Evolutionary conservation across 2,888 invertebrate genomes (phyloP), one percentile per base, ranked within the genome.

Genomic region (Phyllotreta striolata): DNA sequence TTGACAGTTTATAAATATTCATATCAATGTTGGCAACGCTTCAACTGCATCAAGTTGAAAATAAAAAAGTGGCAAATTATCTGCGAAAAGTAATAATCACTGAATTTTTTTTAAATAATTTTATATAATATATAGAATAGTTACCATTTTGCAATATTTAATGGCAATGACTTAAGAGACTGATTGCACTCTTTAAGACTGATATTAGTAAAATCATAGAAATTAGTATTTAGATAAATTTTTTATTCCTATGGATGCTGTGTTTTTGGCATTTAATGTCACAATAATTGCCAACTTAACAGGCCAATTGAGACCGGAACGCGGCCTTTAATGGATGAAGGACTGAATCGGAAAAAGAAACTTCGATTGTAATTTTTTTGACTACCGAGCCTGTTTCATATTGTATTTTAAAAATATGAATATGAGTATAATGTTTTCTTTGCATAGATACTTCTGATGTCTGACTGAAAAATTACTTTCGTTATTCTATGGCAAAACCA

Each of bases 261-360:
- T 68, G 63, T 62, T 64, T 44, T 58, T 44, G 65, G 65, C 67
- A 67, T 67, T 61, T 60, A 63, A 67, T 67, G 68, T 65, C 64
- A 51, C 39, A 41, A 24, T 24, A 4, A 24, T 24, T 24, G 24
- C 24, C 24, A 24, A 56, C 10, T 61, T 35, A 54, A 35, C 44
- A 35, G 10, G 35, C n/a, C 49, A 34, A 34, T 34, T 49, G n/a
- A 6, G 49, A 49, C 34, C 12, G 24, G 4, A 24, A 24, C 24
- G 24, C 24, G 24, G 24, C 1, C 24, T 24, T 24, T 24, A 24
- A 24, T 24, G 24, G 24, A 24, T 24, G 24, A 24, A 24, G 24
- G 24, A 24, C 24, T 24, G 24, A 24, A 24, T 24, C 24, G 24
- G 24, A 24, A 24, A 24, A 24, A 24, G 24, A 4, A 24, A 24